Evolutionary conservation across 2,113 vertebrate genomes (phyloP).

Genomic region (Cavia porcellus): DNA sequence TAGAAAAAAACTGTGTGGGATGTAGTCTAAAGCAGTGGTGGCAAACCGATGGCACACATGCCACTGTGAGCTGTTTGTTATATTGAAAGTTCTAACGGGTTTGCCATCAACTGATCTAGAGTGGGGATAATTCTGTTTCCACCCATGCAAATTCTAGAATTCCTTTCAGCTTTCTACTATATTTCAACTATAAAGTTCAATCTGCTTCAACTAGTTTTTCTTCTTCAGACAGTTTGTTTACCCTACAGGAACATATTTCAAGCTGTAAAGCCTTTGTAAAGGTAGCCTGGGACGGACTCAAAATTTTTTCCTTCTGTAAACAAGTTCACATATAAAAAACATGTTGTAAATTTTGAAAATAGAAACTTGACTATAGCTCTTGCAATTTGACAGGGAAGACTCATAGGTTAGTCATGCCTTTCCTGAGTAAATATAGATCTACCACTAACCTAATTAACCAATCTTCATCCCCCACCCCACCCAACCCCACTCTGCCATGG

Average conservation of each 20-base stretch:
- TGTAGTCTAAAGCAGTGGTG: neutral
- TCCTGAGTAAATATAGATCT: conserved; percentile 75
- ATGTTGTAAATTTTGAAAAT: conserved; percentile 68
- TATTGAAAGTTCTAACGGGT: neutral
- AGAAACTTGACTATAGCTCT: conserved; percentile 63
- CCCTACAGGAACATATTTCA: conserved; percentile 6
- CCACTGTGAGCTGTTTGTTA: neutral
- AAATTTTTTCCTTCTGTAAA: conserved; percentile 67
- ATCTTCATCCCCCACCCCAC: conserved; percentile 47
- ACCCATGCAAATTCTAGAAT: neutral
- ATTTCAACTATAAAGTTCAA: conserved; percentile 30
- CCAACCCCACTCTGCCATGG: neutral
- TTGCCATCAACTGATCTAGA: neutral
- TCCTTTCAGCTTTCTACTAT: neutral
- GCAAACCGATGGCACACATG: neutral
- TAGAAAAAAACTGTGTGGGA: neutral
- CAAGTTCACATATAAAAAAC: conserved; percentile 74
- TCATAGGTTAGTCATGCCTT: conserved; percentile 57
- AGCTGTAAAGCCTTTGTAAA: conserved; percentile 3
- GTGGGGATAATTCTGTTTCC: neutral
- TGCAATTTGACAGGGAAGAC: conserved; percentile 34
- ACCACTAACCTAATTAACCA: conserved; percentile 20
- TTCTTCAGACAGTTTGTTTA: conserved; percentile 38
- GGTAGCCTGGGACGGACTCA: neutral
- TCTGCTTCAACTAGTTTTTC: conserved; percentile 40